Percentiles rank a stretch among this genome's conserved stretches.
Conservation (phyloP, 2,797 vertebrate genomes). For the Chlorospingus semifuscus region DNA sequence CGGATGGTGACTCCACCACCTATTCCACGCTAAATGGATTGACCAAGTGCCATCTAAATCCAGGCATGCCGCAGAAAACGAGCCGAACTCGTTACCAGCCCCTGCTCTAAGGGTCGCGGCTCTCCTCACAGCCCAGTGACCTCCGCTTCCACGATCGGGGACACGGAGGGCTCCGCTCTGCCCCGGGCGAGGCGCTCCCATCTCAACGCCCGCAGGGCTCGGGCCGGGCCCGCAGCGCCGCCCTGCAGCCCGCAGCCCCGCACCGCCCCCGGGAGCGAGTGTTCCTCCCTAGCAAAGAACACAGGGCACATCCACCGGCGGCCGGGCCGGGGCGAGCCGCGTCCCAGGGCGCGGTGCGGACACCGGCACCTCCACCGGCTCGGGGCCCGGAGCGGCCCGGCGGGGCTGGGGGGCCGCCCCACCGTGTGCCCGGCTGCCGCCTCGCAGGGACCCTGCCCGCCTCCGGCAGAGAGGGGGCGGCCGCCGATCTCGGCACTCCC, state of each 20-base stretch:
- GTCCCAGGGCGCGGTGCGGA: background rate
- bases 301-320: background rate
- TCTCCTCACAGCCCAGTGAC: background rate
- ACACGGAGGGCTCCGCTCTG: background rate
- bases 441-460: background rate
- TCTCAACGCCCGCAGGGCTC: background rate
- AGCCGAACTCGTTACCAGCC: background rate
- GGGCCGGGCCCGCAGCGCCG: background rate
- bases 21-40: background rate
- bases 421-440: background rate
- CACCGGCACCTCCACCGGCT: background rate
- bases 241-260: background rate
- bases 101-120: background rate
- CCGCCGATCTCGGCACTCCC: background rate
- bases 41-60: background rate
- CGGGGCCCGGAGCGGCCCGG: background rate
- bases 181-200: background rate
- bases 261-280: background rate
- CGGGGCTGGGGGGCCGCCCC: background rate
- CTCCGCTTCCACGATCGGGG: background rate
- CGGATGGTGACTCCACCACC: background rate
- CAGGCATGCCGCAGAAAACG: background rate
- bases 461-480: background rate
- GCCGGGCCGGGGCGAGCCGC: background rate
- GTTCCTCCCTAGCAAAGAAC: background rate